Base-by-base conservation (phyloP, 2,888 invertebrate genomes). In the Spisula subtruncata region DNA sequence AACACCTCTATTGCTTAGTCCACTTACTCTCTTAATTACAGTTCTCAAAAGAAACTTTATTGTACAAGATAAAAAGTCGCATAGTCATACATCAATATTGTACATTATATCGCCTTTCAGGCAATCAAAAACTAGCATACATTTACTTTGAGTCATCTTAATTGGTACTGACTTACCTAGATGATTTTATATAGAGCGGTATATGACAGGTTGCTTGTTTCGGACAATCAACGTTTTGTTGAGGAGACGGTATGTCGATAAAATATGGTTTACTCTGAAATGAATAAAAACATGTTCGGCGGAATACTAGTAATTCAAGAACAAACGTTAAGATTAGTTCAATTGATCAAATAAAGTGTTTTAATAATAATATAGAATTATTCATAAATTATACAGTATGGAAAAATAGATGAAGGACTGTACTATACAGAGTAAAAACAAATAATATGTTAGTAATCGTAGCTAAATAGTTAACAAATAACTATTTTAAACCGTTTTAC, bases 201-300 rank as follows among this genome's bases (percentile, higher is more conserved):
- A 85, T 35, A 20, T 48, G 25, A 18, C 85, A 85, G 6, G 85
- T 79, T 20, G 79, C 32, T 10, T 51, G 16, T 20, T 48, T 46
- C 14, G 25, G 60, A 18, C 85, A 85, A 41, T 79, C 25, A 1
- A 85, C n/a, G 0, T 25, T 8, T 32, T 85, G 51, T 2, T 51
- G 35, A n/a, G 29, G 32, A 0, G 85, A 29, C 20, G 85, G 85
- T 29, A 85, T 85, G 25, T 85, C 85, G 18, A 85, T n/a, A 79
- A 85, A 85, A 46, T 79, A 75, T 54, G 85, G 75, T 35, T 75
- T 75, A 18, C 35, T 29, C 85, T 85, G 35, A 32, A 75, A 75
- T 32, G 12, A 71, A 10, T 29, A 32, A 6, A 60, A 2, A n/a
- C 2, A 56, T 8, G 25, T n/a, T 60, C 6, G n/a, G 18, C 18